Evolutionary conservation across 2,113 vertebrate species (phyloP).

Genomic region (Mormyrus iriodes): DNA sequence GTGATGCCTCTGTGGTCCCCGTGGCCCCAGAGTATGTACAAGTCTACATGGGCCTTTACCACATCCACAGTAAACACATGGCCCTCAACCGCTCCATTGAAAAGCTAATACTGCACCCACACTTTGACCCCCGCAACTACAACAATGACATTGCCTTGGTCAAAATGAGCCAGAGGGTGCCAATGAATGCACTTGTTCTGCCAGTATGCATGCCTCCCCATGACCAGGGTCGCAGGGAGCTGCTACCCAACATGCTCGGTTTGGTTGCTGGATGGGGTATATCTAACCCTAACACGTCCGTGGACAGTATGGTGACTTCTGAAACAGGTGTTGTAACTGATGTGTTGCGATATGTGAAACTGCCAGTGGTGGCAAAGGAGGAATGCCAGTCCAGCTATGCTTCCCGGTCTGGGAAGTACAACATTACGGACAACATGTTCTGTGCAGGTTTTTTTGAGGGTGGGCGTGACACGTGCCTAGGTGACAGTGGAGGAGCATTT

Average conservation of each 20-base stretch:
- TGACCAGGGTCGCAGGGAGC: conserved; percentile 50
- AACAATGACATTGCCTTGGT: conserved; percentile 90
- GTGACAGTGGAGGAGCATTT: conserved; percentile 90
- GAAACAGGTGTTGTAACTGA: conserved; percentile 69
- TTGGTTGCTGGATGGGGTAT: conserved; percentile 94
- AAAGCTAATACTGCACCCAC: conserved; percentile 75
- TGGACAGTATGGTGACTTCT: conserved; percentile 56
- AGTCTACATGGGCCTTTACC: conserved; percentile 75
- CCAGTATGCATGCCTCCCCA: conserved; percentile 79
- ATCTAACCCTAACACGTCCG: conserved; percentile 70
- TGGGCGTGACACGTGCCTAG: conserved; percentile 86
- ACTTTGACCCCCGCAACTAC: conserved; percentile 85
- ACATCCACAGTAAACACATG: conserved; percentile 62
- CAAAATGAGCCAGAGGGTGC: conserved; percentile 67
- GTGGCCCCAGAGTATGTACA: conserved; percentile 78
- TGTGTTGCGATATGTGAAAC: conserved; percentile 83
- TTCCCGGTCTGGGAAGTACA: conserved; percentile 80
- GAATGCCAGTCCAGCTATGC: conserved; percentile 86
- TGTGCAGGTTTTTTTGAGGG: conserved; percentile 87
- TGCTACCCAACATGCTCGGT: conserved; percentile 71
- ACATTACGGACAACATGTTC: conserved; percentile 94
- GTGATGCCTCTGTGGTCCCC: conserved; percentile 72
- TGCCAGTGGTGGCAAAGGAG: conserved; percentile 80
- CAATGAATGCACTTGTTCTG: conserved; percentile 60
- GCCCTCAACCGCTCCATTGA: conserved; percentile 69